Percentiles rank a stretch among this genome's conserved stretches.
phyloP scores from a whole-genome alignment of 2,797 vertebrate species.

The Microctenopoma stevenorrisi region DNA sequence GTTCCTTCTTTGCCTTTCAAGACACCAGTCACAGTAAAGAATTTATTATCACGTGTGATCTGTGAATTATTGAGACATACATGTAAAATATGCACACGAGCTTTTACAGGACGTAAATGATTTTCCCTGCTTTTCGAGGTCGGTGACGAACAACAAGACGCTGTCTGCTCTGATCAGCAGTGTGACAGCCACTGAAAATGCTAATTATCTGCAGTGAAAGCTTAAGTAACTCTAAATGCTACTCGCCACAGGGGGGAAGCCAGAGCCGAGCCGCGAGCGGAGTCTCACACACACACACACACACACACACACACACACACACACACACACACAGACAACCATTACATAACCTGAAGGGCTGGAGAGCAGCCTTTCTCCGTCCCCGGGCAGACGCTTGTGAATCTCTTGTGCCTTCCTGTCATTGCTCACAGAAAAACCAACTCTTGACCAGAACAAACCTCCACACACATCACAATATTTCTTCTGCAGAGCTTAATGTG shows the following conservation, averaged over 20 bases:
- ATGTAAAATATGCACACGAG: no score
- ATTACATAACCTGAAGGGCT: constrained; percentile 59
- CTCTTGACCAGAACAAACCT: constrained; percentile 6
- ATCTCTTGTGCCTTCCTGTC: constrained; percentile 14
- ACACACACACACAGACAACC: background rate
- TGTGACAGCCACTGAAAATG: constrained; percentile 53
- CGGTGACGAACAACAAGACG: constrained; percentile 7
- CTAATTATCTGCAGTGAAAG: constrained; percentile 70
- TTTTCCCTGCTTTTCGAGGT: constrained; percentile 43
- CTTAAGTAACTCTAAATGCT: constrained; percentile 64
- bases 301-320: constrained; percentile 14
- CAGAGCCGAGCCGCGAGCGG: constrained; percentile 41
- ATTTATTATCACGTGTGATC: no score
- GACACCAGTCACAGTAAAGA: no score
- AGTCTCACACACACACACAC: constrained; percentile 37
- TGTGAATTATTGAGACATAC: no score
- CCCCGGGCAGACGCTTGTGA: constrained; percentile 19
- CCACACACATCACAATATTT: background rate
- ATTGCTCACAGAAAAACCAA: background rate
- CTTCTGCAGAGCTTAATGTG: no score
- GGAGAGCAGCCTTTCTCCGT: constrained; percentile 31
- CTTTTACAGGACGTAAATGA: background rate
- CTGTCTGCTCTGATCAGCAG: constrained; percentile 50
- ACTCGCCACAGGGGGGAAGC: constrained; percentile 40
- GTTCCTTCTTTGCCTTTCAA: no score